phyloP scores from a whole-genome alignment of 2,797 vertebrate genomes.

The Myotis daubentonii region DNA sequence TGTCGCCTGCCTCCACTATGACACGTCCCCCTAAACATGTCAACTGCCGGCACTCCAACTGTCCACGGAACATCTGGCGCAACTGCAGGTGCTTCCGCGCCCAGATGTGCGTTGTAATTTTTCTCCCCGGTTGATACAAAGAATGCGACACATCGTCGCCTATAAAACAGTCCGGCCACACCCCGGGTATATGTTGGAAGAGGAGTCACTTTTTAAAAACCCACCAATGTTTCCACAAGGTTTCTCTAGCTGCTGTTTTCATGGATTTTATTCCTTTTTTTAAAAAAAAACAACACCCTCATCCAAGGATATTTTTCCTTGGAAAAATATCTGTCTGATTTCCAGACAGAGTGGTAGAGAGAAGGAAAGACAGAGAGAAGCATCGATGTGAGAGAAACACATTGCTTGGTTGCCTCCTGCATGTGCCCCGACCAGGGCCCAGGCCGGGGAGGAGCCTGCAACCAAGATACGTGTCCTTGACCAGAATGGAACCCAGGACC shows the following conservation, averaged over 20 bases:
- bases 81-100: constrained; percentile 74
- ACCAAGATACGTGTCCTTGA: no score
- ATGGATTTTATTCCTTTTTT: constrained; percentile 26
- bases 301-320: no score
- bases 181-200: not conserved
- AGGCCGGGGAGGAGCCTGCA: no score
- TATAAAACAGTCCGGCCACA: not conserved
- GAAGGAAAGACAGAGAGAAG: no score
- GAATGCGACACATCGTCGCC: not conserved
- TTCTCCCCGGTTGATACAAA: constrained; percentile 14
- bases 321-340: no score
- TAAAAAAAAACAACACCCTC: no score
- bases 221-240: constrained; percentile 32
- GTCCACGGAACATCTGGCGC: constrained; percentile 80
- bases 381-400: no score
- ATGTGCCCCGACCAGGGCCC: no score
- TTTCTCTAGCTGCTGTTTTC: constrained; percentile 65
- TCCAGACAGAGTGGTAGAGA: no score
- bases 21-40: constrained; percentile 77
- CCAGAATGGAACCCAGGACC: no score
- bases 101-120: constrained; percentile 33
- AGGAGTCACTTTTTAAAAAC: not conserved
- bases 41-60: constrained; percentile 77
- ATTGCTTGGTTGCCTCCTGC: no score
- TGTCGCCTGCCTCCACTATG: constrained; percentile 58